Conservation (phyloP, 2,113 vertebrate genomes). For the Cyphotilapia sp. region DNA sequence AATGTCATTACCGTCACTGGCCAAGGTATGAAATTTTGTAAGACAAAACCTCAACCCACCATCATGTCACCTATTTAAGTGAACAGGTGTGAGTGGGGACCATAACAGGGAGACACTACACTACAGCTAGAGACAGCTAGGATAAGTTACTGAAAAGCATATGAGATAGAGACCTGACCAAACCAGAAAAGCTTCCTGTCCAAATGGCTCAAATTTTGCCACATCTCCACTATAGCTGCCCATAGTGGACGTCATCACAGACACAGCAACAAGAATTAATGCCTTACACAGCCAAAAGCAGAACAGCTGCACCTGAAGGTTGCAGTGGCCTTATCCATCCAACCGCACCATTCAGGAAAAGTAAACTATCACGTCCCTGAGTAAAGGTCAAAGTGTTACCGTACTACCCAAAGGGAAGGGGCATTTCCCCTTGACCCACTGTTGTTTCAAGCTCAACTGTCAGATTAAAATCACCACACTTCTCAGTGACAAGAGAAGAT, state of each 20-base stretch:
- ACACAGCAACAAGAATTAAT: neutral
- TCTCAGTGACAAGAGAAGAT: neutral
- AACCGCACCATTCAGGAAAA: neutral
- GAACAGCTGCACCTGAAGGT: neutral
- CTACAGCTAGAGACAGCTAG: neutral
- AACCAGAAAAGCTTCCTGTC: neutral
- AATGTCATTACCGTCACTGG: neutral
- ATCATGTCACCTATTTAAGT: neutral
- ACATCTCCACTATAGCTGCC: neutral
- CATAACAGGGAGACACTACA: accelerated
- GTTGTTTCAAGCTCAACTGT: neutral
- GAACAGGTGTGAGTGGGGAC: neutral
- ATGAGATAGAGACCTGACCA: neutral
- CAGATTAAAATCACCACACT: neutral
- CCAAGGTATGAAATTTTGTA: neutral
- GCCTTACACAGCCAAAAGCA: neutral
- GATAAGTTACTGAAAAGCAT: neutral
- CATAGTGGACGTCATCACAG: neutral
- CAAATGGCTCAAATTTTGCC: accelerated
- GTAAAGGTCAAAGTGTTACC: neutral
- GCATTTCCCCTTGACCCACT: neutral
- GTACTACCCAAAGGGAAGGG: neutral
- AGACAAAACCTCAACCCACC: neutral
- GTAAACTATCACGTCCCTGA: neutral
- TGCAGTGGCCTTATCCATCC: neutral